phyloP scores from a whole-genome alignment of 2,888 invertebrate species.

The Tribolium freemani region DNA sequence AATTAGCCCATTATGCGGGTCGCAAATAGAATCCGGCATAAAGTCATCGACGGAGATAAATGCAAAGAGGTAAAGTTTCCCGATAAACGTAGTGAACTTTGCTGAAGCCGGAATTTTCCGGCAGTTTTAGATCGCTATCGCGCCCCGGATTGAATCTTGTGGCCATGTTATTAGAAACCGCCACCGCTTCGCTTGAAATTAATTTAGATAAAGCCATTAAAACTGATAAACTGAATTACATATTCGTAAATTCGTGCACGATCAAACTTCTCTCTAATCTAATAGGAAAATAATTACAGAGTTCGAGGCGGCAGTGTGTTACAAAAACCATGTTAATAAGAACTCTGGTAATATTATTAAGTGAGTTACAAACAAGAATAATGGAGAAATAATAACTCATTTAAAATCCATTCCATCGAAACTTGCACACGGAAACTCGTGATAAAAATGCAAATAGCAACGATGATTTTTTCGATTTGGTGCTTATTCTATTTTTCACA shows the following conservation, averaged over 20 bases:
- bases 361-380: conserved; percentile 52
- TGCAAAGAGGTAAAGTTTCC: conserved; percentile 22
- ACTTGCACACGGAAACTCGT: conserved; percentile 55
- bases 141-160: conserved; percentile 17
- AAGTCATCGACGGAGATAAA: conserved; percentile 9
- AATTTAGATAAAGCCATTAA: conserved; percentile 31
- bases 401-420: conserved; percentile 56
- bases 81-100: conserved; percentile 23
- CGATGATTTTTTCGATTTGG: conserved; percentile 9
- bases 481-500: conserved; percentile 5
- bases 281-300: conserved; percentile 34
- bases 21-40: conserved; percentile 20
- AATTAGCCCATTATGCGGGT: neutral
- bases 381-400: conserved; percentile 59
- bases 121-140: conserved; percentile 23
- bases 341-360: conserved; percentile 41
- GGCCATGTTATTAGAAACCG: conserved; percentile 3
- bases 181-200: conserved; percentile 7
- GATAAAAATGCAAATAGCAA: conserved; percentile 58
- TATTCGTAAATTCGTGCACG: neutral
- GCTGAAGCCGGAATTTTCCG: conserved; percentile 24
- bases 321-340: conserved; percentile 37
- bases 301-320: conserved; percentile 29
- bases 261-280: conserved; percentile 9
- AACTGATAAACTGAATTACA: conserved; percentile 17